phyloP scores from a whole-genome alignment of 2,797 vertebrate genomes.

The Ciconia nigra region DNA sequence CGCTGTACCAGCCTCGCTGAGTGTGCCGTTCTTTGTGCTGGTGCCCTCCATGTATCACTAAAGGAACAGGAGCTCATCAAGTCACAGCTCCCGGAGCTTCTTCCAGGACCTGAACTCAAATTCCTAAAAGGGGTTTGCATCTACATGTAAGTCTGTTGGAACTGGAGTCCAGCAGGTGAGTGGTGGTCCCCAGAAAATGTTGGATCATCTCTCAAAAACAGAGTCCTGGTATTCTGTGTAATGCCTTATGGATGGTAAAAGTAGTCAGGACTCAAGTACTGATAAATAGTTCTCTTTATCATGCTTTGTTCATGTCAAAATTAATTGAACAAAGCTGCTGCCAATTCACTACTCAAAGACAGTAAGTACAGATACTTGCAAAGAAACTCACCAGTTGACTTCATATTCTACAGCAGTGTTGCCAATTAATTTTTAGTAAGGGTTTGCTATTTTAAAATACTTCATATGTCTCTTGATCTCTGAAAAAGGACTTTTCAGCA shows the following conservation, averaged over 20 bases:
- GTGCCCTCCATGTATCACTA: neutral
- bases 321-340: neutral
- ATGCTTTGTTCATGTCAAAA: neutral
- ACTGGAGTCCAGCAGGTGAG: neutral
- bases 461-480: neutral
- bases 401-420: neutral
- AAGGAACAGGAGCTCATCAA: neutral
- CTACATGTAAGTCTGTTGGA: neutral
- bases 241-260: neutral
- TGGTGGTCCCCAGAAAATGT: accelerated
- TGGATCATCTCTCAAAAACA: neutral
- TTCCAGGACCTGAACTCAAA: neutral
- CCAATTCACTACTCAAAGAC: neutral
- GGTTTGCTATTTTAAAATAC: neutral
- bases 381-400: neutral
- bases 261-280: neutral
- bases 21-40: neutral
- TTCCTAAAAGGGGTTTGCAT: neutral
- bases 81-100: neutral
- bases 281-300: neutral
- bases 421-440: neutral
- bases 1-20: neutral
- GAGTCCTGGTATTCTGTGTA: neutral
- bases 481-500: neutral
- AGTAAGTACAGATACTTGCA: neutral